These are phyloP conservation scores for Dascyllus trimaculatus DNA, from an alignment of 2,113 vertebrate genomes.

Conservation along the genomic window DNA sequence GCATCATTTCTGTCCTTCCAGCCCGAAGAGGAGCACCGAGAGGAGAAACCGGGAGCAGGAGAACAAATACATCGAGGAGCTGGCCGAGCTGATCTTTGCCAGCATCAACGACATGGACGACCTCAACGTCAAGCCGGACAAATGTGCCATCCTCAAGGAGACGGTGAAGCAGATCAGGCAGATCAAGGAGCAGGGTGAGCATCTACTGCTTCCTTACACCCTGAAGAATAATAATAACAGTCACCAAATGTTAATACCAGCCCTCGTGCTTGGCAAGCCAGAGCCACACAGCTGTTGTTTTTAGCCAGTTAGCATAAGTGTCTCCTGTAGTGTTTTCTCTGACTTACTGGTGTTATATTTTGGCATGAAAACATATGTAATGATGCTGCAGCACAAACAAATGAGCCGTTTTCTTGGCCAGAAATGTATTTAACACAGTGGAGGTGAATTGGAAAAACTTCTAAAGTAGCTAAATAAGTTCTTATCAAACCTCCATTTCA, in stretches of 20 bases:
- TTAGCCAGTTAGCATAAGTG: too few species aligned
- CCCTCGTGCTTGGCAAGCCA: too few species aligned
- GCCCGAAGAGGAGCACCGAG: conserved; percentile 95
- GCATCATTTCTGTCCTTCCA: conserved; percentile 62
- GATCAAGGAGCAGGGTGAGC: conserved; percentile 99
- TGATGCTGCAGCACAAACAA: not conserved
- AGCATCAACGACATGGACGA: conserved; percentile 99
- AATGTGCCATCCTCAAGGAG: conserved; percentile 99
- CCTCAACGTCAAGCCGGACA: conserved; percentile 99
- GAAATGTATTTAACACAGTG: not conserved
- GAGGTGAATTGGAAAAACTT: not conserved
- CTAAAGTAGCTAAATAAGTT: not conserved
- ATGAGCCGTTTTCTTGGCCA: not conserved
- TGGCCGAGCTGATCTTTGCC: conserved; percentile 97
- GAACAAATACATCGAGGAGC: conserved; percentile 98
- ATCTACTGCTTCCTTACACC: not conserved
- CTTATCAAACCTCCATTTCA: not conserved
- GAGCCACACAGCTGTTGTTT: too few species aligned
- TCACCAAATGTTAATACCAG: too few species aligned
- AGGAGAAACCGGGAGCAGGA: conserved; percentile 98
- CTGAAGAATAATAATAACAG: too few species aligned
- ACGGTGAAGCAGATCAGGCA: conserved; percentile 99
- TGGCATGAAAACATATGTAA: too few species aligned
- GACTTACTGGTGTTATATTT: too few species aligned
- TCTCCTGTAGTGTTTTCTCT: too few species aligned